Evolutionary conservation across 1,140 invertebrate species (phyloP).

Genomic region (Argopecten irradians): DNA sequence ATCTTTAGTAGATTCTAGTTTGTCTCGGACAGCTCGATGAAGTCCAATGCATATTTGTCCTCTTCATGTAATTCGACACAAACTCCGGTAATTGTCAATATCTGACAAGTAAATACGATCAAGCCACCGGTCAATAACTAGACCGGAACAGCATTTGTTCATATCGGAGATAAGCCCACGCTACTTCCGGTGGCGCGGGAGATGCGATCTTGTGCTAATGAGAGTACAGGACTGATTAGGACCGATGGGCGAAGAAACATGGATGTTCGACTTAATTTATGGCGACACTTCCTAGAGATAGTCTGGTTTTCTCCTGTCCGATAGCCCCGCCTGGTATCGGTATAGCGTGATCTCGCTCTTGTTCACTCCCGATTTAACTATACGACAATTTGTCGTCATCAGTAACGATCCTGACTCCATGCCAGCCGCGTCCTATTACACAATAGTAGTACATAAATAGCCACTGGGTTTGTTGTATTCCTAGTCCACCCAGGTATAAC

Average conservation of each 20-base stretch:
- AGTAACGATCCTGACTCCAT: no score
- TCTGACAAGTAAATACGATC: conserved; percentile 8
- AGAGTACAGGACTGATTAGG: not conserved
- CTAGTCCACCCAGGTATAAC: not conserved
- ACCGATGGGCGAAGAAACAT: not conserved
- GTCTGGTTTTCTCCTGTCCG: not conserved
- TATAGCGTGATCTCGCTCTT: not conserved
- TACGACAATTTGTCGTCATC: not conserved
- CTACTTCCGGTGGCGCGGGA: conserved; percentile 2
- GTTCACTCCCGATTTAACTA: not conserved
- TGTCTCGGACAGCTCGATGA: no score
- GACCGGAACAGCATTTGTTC: not conserved
- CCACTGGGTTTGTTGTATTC: not conserved
- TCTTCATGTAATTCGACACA: not conserved
- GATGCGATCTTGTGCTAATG: conserved; percentile 14
- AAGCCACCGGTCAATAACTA: not conserved
- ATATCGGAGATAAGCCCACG: not conserved
- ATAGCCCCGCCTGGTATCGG: not conserved
- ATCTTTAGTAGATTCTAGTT: no score
- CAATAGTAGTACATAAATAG: not conserved
- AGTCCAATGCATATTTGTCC: not conserved
- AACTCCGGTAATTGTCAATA: not conserved
- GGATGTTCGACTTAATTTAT: not conserved
- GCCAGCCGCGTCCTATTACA: no score
- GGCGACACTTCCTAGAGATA: not conserved